phyloP scores from a whole-genome alignment of 2,113 vertebrate genomes.

The Leiothrix lutea region DNA sequence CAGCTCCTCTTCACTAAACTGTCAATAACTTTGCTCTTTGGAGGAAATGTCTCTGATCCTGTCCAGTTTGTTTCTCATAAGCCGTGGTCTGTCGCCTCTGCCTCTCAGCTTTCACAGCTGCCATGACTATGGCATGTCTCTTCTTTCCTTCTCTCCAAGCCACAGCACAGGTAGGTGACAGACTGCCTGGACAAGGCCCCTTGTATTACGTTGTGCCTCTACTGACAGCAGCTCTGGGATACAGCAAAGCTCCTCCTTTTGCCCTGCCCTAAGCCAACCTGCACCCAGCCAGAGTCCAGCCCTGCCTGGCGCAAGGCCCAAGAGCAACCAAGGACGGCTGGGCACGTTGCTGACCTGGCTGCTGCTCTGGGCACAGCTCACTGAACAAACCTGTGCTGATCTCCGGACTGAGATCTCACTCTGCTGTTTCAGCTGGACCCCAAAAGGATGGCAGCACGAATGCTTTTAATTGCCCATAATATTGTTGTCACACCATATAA shows the following conservation, averaged over 20 bases:
- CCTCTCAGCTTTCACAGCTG: not conserved
- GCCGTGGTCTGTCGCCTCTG: not conserved
- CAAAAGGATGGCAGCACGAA: not conserved
- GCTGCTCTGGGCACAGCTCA: not conserved
- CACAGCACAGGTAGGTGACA: not conserved
- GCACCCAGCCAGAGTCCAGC: not conserved
- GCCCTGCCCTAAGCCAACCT: not conserved
- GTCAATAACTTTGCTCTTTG: not conserved
- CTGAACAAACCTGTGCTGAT: not conserved
- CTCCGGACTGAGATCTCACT: not conserved
- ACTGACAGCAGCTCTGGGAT: not conserved
- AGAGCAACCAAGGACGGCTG: not conserved
- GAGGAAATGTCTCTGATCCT: not conserved
- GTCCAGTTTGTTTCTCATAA: not conserved
- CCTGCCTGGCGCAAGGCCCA: not conserved
- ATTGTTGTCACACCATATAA: not conserved
- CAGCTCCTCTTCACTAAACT: not conserved
- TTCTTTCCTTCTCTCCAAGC: not conserved
- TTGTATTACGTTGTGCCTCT: fast-evolving
- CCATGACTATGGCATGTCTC: conserved; percentile 4
- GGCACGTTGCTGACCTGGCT: not conserved
- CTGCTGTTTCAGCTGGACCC: not conserved
- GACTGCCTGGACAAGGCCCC: not conserved
- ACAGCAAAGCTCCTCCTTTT: conserved; percentile 25
- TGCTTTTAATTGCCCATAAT: not conserved